phyloP scores from a whole-genome alignment of 2,113 vertebrate genomes.

The Panthera tigris region DNA sequence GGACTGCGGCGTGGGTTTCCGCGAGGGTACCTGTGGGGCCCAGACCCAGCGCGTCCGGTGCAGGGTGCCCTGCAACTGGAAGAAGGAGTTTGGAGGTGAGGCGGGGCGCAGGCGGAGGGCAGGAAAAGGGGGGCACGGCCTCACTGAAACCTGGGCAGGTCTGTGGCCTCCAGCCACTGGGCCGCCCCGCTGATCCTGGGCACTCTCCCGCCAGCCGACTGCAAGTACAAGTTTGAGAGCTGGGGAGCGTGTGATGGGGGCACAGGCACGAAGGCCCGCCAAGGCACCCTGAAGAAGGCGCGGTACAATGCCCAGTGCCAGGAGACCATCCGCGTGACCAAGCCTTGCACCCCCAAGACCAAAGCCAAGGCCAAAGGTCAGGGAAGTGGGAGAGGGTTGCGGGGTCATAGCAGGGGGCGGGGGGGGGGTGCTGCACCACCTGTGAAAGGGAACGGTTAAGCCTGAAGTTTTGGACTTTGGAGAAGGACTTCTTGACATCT shows the following conservation, averaged over 20 bases:
- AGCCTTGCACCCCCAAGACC: constrained; percentile 92
- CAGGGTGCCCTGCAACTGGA: constrained; percentile 98
- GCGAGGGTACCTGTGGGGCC: constrained; percentile 90
- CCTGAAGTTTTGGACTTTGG: neutral
- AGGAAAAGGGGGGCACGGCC: neutral
- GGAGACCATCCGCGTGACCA: constrained; percentile 91
- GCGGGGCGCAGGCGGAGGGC: neutral
- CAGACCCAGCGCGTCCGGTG: constrained; percentile 91
- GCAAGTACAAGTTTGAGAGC: constrained; percentile 95
- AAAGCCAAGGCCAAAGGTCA: constrained; percentile 93
- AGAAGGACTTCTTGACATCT: neutral
- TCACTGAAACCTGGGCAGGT: neutral
- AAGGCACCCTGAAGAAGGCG: constrained; percentile 93
- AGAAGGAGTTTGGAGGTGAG: constrained; percentile 96
- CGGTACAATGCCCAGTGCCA: constrained; percentile 95
- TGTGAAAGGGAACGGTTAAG: neutral
- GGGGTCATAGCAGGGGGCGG: neutral
- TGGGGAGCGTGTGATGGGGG: constrained; percentile 92
- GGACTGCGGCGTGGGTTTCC: constrained; percentile 92
- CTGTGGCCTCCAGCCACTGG: neutral
- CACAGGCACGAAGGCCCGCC: constrained; percentile 91
- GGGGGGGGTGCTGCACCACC: neutral
- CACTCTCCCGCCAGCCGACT: constrained; percentile 88
- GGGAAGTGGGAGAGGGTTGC: accelerated
- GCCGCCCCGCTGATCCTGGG: neutral